Base-by-base conservation (phyloP, 2,888 invertebrate genomes). In the Myathropa florea region DNA sequence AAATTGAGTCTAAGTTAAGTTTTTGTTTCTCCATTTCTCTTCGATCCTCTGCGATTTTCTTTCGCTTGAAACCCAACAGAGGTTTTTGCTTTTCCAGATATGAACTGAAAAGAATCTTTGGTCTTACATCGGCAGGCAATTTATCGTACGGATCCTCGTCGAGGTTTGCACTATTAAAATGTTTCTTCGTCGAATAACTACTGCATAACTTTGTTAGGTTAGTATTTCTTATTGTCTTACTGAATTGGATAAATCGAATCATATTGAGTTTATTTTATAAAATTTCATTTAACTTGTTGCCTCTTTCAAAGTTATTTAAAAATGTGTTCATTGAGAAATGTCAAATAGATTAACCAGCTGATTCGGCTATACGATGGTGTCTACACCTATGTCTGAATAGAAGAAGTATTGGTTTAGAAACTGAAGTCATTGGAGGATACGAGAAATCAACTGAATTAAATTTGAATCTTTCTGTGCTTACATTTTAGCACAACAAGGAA, bases 1-100 rank as follows among this genome's bases (percentile, higher is more conserved):
- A 90, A 71, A 89, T 92, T 60, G 91, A 90, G 14, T 90, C 81
- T n/a, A 89, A 89, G 72, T 80, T 75, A 6, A 64, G 12, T 9
- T 28, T 89, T 36, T 81, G 67, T 12, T 90, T 24, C 88, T 65
- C 23, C 39, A 73, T 83, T 26, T 82, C 24, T 0, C 60, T 33
- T 10, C 63, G 53, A 28, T 87, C 77, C 65, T 84, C 60, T 0
- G 83, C 12, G 4, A 89, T 83, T 26, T 81, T 83, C 23, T 89
- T 83, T 4, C 82, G 88, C 30, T 88, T 88, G 30, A 85, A 90
- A 14, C 83, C 88, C n/a, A 88, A 68, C n/a, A 88, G 78, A 4
- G 88, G 93, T 88, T 90, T 93, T 92, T 89, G 91, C 10, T 77
- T 70, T 77, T 92, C 92, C 1, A 92, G 88, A 75, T 89, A 88